Base-by-base conservation (phyloP, 2,888 invertebrate genomes). In the Cylloceria caligata region DNA sequence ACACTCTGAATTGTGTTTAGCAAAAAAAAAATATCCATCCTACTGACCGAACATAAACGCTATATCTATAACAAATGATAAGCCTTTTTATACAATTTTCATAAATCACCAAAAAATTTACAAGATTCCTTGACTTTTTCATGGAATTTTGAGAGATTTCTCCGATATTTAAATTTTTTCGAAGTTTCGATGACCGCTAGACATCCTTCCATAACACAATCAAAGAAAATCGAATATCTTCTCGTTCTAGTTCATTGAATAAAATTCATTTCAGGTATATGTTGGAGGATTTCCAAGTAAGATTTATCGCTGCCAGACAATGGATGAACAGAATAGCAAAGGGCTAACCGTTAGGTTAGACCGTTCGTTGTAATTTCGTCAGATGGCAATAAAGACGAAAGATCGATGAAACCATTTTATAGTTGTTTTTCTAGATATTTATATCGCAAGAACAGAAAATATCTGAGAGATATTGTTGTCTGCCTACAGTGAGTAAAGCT, bases 191-290 rank as follows among this genome's bases (percentile, higher is more conserved):
- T n/a, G n/a, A n/a, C n/a, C n/a, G n/a, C n/a, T n/a, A n/a, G n/a
- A n/a, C n/a, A n/a, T n/a, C n/a, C n/a, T n/a, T n/a, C n/a, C n/a
- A n/a, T n/a, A n/a, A n/a, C n/a, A n/a, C n/a, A n/a, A n/a, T n/a
- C n/a, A n/a, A n/a, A n/a, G n/a, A n/a, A 68, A 74, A 16, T 19
- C 39, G 6, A 45, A 39, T 3, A 55, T 60, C 69, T 64, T 57
- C 16, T 13, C 68, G 52, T 9, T 34, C 47, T 27, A 16, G 5
- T 3, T 71, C n/a, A 60, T 65, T 39, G 47, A 71, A 75, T 80
- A 67, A 67, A 55, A 80, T 76, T 42, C 57, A 47, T 55, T 65
- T 39, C 71, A 27, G 47, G 71, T n/a, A n/a, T 60, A 76, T 65
- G 57, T 9, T 71, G 57, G 24, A 21, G 39, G 49, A 60, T 81